Evolutionary conservation across 2,113 vertebrate genomes (phyloP).

Genomic region (Gymnogyps californianus): DNA sequence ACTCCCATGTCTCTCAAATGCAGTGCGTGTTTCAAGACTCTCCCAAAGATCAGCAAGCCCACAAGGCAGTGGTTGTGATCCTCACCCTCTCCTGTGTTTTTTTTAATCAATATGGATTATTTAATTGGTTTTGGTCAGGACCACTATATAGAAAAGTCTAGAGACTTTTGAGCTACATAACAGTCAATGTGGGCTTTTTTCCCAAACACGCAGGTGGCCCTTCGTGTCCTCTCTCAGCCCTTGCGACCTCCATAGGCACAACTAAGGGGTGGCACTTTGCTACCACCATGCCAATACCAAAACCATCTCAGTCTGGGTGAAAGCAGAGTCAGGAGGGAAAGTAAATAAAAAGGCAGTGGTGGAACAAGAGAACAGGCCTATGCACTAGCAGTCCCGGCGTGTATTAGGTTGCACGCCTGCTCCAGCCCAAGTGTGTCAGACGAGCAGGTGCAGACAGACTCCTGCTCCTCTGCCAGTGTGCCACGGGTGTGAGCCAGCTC

Average conservation of each 20-base stretch:
- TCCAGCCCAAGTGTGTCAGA: background rate
- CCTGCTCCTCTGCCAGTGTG: background rate
- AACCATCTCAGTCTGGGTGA: background rate
- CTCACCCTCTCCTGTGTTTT: background rate
- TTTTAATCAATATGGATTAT: background rate
- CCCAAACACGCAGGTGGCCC: background rate
- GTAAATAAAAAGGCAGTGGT: background rate
- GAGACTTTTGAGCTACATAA: background rate
- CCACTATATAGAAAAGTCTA: background rate
- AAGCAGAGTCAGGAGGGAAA: background rate
- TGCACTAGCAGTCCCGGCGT: fast-evolving
- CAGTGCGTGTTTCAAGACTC: fast-evolving
- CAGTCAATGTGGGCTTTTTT: background rate
- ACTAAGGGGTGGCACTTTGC: background rate
- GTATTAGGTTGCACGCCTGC: background rate
- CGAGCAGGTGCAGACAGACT: background rate
- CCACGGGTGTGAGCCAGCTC: background rate
- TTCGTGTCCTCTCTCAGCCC: background rate
- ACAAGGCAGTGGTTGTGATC: background rate
- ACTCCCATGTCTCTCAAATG: background rate
- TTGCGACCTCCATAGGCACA: background rate
- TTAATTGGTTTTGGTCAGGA: background rate
- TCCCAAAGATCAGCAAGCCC: background rate
- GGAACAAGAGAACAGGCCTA: background rate
- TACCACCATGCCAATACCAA: background rate